phyloP scores from a whole-genome alignment of 2,113 vertebrate species.

The Capreolus pygargus region DNA sequence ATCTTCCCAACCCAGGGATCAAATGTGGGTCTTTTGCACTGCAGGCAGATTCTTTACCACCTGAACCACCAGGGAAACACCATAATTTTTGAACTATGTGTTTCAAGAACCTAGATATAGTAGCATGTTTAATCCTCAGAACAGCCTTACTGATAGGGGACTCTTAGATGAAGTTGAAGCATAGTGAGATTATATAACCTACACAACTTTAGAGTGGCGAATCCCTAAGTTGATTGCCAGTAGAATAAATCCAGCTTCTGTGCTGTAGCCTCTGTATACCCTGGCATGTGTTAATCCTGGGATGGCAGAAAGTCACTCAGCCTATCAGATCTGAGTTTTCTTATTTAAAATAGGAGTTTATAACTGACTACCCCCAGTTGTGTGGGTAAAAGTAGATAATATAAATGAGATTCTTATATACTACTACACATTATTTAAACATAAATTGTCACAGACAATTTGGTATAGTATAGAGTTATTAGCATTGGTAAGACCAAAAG shows the following conservation, averaged over 20 bases:
- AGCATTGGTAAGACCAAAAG: not conserved
- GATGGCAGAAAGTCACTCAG: not conserved
- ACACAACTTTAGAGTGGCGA: too few species aligned
- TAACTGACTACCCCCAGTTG: too few species aligned
- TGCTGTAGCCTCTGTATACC: fast-evolving
- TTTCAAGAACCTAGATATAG: not conserved
- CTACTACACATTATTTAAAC: not conserved
- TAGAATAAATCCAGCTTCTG: not conserved
- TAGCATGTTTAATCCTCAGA: not conserved
- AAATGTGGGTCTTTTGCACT: not conserved
- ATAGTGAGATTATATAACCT: not conserved
- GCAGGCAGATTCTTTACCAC: not conserved
- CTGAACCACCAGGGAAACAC: not conserved
- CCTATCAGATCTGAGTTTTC: not conserved
- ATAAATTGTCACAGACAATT: not conserved
- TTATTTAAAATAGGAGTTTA: not conserved
- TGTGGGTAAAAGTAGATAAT: not conserved
- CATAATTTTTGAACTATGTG: not conserved
- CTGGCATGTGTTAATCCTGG: not conserved
- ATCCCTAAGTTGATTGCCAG: not conserved
- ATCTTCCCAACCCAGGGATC: not conserved
- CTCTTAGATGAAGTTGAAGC: not conserved
- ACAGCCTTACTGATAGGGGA: not conserved
- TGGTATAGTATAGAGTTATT: not conserved
- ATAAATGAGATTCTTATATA: not conserved